Evolutionary conservation across 1,140 invertebrate genomes (phyloP), one percentile per base, ranked within the genome.

Genomic region (Orius insidiosus): DNA sequence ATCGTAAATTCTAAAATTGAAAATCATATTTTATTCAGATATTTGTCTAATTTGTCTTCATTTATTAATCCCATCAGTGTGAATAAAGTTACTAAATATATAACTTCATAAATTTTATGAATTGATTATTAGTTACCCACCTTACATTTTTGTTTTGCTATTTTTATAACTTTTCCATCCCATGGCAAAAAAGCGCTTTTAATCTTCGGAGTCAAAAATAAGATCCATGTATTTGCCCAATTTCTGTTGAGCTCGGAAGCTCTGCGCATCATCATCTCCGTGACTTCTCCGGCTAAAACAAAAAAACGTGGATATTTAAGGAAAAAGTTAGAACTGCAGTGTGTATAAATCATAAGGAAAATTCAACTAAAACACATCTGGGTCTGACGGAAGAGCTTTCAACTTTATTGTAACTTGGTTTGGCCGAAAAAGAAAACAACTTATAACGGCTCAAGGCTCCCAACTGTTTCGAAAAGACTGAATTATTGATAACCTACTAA

Each of bases 171-270:
- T 40, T 36, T 38, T 16, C 34, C 38, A 16, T 51, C 47, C 52
- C 52, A 53, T 1, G 43, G 47, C 2, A 51, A 9, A 1, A 45
- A 36, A 13, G 43, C 35, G 10, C 11, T 19, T 30, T 32, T 37
- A 1, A 53, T 51, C 40, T 48, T 53, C 1, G 52, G 49, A 5
- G 52, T 53, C 1, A 51, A 33, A 15, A 48, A 53, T 3, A 51
- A 30, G 14, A 34, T 13, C 52, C 49, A 51, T 6, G 11, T 10
- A 0, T 14, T 1, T 3, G 19, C 33, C 49, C 49, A 51, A 3
- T 7, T 5, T 33, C 3, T 11, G 1, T 15, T 24, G 24, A 33
- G 33, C 3, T 31, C 8, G 16, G 18, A 50, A 24, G 44, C 37
- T 33, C 15, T 37, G 8, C 37, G 8, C 41, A 51, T 37, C 6